These are phyloP conservation scores for Gymnosoma rotundatum DNA, from an alignment of 2,888 invertebrate species.

Conservation along the genomic window DNA sequence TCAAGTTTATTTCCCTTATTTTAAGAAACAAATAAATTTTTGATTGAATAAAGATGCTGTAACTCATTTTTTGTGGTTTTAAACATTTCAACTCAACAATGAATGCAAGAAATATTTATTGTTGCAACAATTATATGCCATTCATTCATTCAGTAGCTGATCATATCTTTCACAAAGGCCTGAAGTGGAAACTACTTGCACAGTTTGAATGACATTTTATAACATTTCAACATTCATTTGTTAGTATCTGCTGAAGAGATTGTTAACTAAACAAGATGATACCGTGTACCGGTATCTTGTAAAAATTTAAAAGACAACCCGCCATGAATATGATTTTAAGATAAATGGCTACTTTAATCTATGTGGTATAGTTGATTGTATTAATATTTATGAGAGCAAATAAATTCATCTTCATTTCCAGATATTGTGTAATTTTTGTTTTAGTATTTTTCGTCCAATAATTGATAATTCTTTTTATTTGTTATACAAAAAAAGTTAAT, in stretches of 20 bases:
- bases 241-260: constrained; percentile 31
- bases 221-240: constrained; percentile 48
- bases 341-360: constrained; percentile 12
- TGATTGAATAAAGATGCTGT: constrained; percentile 51
- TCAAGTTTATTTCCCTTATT: constrained; percentile 52
- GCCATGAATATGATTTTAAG: constrained; percentile 25
- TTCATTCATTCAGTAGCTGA: constrained; percentile 13
- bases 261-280: constrained; percentile 11
- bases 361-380: not conserved
- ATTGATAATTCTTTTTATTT: not conserved
- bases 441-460: not conserved
- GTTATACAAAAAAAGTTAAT: constrained; percentile 8
- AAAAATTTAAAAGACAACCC: constrained; percentile 22
- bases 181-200: constrained; percentile 17
- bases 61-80: constrained; percentile 8
- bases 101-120: constrained; percentile 19
- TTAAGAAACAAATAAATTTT: constrained; percentile 27
- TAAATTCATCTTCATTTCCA: constrained; percentile 58
- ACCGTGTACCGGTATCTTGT: not conserved
- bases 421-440: constrained; percentile 49
- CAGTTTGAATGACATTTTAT: constrained; percentile 44
- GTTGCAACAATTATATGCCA: constrained; percentile 37
- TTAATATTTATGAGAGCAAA: constrained; percentile 32
- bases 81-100: constrained; percentile 24
- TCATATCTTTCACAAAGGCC: not conserved